Base-by-base conservation (phyloP, 2,113 vertebrate genomes). In the Hiodon alosoides region DNA sequence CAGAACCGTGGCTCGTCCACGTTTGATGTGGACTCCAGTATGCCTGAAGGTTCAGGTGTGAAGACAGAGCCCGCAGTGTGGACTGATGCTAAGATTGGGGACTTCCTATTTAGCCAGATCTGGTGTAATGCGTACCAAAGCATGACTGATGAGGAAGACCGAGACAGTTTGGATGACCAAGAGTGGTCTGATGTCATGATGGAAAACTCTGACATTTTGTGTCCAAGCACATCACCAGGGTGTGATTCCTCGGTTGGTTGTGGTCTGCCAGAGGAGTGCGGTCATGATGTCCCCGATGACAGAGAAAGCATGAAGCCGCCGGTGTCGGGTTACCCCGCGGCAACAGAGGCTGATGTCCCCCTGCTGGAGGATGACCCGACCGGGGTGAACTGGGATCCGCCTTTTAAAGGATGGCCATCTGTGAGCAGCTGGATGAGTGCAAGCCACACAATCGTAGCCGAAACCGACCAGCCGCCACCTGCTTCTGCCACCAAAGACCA, bases 281-380 rank as follows among this genome's bases (percentile, higher is more conserved):
- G 31, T 31, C 31, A 31, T 2, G 31, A 31, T 31, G 31, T 31
- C 31, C 31, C 31, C 31, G 10, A 5, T 7, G 17, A 6, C 7
- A 31, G 70, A 60, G 70, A 14, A 48, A n/a, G 55, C 54, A n/a
- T 13, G 55, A 60, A 9, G 46, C 54, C 17, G 57, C 31, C 4
- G 54, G 55, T 71, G 70, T 71, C 46, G 55, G 57, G 54, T 71
- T 71, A 71, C 54, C 31, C 31, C 31, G n/a, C 3, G 11, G 70
- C 11, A 71, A 71, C 8, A 57, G 46, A 59, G 31, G 57, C 53
- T 11, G 0, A 5, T 11, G 58, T 58, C 58, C 53, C 53, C 57
- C 10, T 5, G 17, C 53, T 46, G 14, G 69, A 13, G 31, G 31
- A 50, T n/a, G 47, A 71, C 31, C 48, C 57, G 50, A 31, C 31